Conservation (phyloP, 2,888 invertebrate genomes). For the Beris chalybata region DNA sequence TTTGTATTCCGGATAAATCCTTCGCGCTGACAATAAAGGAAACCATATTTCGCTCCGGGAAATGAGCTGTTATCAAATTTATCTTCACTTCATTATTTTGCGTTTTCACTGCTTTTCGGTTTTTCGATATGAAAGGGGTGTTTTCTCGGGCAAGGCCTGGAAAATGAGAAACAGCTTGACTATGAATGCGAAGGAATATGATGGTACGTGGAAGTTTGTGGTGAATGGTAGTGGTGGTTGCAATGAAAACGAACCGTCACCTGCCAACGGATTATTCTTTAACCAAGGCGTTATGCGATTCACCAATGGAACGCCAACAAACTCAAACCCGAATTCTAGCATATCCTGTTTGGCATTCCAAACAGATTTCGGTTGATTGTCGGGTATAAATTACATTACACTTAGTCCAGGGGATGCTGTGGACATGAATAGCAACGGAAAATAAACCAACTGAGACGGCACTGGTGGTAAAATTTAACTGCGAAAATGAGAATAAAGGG, state of each 20-base stretch:
- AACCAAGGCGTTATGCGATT: not conserved
- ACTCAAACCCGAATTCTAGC: not conserved
- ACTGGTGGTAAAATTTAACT: constrained; percentile 25
- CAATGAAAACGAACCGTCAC: too few species aligned
- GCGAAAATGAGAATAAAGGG: constrained; percentile 19
- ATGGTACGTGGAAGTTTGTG: not conserved
- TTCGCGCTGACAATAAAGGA: constrained; percentile 38
- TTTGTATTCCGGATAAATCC: constrained; percentile 38
- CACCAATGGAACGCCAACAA: not conserved
- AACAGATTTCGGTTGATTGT: constrained; percentile 40
- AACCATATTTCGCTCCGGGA: constrained; percentile 40
- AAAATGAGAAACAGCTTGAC: not conserved
- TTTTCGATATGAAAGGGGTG: constrained; percentile 8
- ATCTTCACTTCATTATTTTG: constrained; percentile 40
- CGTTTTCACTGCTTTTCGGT: constrained; percentile 34
- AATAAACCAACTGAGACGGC: constrained; percentile 22
- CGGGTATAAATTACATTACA: constrained; percentile 40
- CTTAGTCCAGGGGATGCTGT: constrained; percentile 32
- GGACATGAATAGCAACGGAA: constrained; percentile 30
- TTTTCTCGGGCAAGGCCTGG: not conserved
- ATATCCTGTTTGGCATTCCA: constrained; percentile 37
- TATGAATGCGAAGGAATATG: not conserved
- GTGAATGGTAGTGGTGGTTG: not conserved
- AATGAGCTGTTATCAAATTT: constrained; percentile 41
- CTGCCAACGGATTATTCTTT: not conserved